phyloP scores from a whole-genome alignment of 2,797 vertebrate species.

The Paratrypauchen microcephalus region DNA sequence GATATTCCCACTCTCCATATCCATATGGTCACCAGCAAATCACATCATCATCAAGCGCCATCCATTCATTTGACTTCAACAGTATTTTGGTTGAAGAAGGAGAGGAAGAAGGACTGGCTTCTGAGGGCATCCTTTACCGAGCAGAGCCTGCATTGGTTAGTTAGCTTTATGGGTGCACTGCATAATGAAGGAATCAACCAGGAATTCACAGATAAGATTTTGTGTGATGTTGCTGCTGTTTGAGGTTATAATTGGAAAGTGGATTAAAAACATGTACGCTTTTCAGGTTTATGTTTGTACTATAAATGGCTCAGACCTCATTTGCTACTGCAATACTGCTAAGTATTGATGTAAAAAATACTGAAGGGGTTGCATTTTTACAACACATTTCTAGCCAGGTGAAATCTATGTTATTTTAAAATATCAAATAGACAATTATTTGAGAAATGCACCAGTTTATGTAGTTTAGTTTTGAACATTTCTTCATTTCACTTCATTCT shows the following conservation, averaged over 20 bases:
- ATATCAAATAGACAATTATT: too few species aligned
- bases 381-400: too few species aligned
- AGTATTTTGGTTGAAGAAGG: constrained; percentile 83
- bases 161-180: constrained; percentile 51
- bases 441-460: too few species aligned
- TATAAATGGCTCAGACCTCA: background rate
- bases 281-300: background rate
- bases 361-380: too few species aligned
- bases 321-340: background rate
- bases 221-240: constrained; percentile 22
- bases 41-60: constrained; percentile 85
- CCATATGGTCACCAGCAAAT: constrained; percentile 89
- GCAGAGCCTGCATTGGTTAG: constrained; percentile 93
- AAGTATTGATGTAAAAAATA: background rate
- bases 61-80: constrained; percentile 85
- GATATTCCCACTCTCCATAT: constrained; percentile 84
- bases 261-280: background rate
- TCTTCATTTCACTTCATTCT: too few species aligned
- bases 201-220: constrained; percentile 7
- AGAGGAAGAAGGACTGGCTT: constrained; percentile 81
- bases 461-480: too few species aligned
- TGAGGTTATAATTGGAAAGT: constrained; percentile 7
- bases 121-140: constrained; percentile 85
- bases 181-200: constrained; percentile 28
- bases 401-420: too few species aligned